Evolutionary conservation across 2,888 invertebrate species (phyloP).

Genomic region (Trisateles emortualis): DNA sequence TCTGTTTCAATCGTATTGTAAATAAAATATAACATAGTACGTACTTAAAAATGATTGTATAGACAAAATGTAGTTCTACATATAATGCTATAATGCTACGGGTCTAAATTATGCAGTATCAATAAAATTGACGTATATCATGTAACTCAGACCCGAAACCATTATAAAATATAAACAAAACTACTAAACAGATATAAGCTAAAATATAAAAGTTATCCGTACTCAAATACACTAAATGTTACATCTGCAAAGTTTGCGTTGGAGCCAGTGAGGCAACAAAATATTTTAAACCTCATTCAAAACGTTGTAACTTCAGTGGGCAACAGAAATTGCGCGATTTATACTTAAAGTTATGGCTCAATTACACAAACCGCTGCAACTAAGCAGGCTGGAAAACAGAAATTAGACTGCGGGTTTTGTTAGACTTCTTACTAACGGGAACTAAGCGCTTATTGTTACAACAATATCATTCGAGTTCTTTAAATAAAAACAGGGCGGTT

Average conservation of each 20-base stretch:
- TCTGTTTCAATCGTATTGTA: no score
- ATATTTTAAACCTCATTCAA: constrained; percentile 17
- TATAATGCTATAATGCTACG: no score
- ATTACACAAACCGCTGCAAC: constrained; percentile 14
- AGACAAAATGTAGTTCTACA: no score
- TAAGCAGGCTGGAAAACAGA: constrained; percentile 13
- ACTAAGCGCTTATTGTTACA: not conserved
- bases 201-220: not conserved
- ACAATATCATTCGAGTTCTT: not conserved
- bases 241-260: constrained; percentile 3
- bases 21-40: no score
- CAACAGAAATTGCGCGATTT: constrained; percentile 16
- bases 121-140: no score
- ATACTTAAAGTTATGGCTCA: constrained; percentile 15
- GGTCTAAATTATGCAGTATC: no score
- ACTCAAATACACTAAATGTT: constrained; percentile 2
- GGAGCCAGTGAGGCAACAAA: not conserved
- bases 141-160: no score
- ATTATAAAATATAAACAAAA: not conserved
- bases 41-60: no score
- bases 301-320: constrained; percentile 8
- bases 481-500: not conserved
- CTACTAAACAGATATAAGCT: not conserved
- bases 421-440: not conserved
- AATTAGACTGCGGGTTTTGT: constrained; percentile 13